Conservation (phyloP, 2,113 vertebrate species). For the Aspidoscelis tigris region DNA sequence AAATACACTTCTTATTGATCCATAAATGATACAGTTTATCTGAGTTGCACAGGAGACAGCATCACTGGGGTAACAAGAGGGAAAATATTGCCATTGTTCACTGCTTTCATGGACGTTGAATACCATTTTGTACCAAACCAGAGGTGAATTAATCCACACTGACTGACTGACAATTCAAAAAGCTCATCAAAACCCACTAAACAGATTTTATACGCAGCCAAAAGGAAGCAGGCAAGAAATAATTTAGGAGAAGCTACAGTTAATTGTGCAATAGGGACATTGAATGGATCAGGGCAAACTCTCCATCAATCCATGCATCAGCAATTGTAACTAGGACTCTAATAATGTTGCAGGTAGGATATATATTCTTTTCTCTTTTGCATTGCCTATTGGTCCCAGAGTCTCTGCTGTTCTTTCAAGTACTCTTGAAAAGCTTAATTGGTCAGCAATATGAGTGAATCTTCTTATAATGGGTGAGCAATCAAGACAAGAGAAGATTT, state of each 20-base stretch:
- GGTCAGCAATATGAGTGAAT: background rate
- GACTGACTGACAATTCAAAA: constrained; percentile 5
- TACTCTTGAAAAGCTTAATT: background rate
- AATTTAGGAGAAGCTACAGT: background rate
- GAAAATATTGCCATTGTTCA: background rate
- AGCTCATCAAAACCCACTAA: constrained; percentile 5
- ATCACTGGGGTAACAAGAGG: constrained; percentile 12
- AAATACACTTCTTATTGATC: background rate
- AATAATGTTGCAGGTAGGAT: background rate
- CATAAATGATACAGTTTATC: background rate
- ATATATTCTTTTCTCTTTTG: background rate
- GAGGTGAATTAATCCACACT: background rate
- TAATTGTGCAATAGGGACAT: background rate
- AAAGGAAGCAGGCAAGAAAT: background rate
- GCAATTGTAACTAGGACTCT: background rate
- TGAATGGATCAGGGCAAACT: background rate
- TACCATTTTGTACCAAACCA: background rate
- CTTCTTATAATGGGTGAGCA: background rate
- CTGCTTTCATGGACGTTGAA: background rate
- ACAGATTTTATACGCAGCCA: background rate
- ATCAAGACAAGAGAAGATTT: background rate
- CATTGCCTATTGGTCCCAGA: background rate
- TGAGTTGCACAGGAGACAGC: constrained; percentile 1
- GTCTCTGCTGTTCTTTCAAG: background rate
- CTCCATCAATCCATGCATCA: background rate